Conservation (phyloP, 1,140 invertebrate genomes). For the Philopotamus ludificatus region DNA sequence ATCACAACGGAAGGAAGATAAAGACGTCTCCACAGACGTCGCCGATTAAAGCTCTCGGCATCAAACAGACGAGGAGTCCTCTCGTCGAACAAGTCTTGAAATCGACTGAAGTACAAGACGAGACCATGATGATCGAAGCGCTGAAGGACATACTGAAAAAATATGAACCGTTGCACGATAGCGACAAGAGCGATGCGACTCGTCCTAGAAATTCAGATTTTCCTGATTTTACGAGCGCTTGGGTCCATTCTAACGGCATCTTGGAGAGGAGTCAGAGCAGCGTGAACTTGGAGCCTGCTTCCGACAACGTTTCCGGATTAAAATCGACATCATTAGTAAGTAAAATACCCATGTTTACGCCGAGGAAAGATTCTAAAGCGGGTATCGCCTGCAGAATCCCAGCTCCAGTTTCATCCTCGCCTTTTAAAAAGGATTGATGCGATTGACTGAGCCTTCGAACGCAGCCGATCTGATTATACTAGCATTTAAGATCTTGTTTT, state of each 20-base stretch:
- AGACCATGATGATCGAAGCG: slow-evolving; percentile 66
- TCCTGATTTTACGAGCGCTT: slow-evolving; percentile 68
- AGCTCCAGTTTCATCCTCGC: slow-evolving; percentile 54
- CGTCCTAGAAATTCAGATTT: slow-evolving; percentile 60
- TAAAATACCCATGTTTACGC: slow-evolving; percentile 44
- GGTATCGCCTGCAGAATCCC: slow-evolving; percentile 56
- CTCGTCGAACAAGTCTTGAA: slow-evolving; percentile 70
- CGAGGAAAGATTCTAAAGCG: slow-evolving; percentile 59
- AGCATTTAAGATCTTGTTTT: not conserved
- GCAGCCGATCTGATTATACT: slow-evolving; percentile 2
- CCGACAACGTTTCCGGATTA: slow-evolving; percentile 36
- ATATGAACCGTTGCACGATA: slow-evolving; percentile 57
- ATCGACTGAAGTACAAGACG: slow-evolving; percentile 68
- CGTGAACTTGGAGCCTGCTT: slow-evolving; percentile 46
- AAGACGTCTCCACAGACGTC: slow-evolving; percentile 45
- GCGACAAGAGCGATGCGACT: slow-evolving; percentile 39
- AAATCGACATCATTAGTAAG: slow-evolving; percentile 49
- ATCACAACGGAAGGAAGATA: slow-evolving; percentile 55
- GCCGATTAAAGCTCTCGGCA: slow-evolving; percentile 59
- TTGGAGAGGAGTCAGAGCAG: slow-evolving; percentile 57
- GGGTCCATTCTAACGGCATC: slow-evolving; percentile 71
- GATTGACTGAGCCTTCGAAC: slow-evolving; percentile 27
- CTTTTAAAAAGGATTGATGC: slow-evolving; percentile 46
- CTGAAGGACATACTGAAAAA: slow-evolving; percentile 69
- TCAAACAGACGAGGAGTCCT: slow-evolving; percentile 58